Base-by-base conservation (phyloP, 2,113 vertebrate genomes). In the Perca fluviatilis region DNA sequence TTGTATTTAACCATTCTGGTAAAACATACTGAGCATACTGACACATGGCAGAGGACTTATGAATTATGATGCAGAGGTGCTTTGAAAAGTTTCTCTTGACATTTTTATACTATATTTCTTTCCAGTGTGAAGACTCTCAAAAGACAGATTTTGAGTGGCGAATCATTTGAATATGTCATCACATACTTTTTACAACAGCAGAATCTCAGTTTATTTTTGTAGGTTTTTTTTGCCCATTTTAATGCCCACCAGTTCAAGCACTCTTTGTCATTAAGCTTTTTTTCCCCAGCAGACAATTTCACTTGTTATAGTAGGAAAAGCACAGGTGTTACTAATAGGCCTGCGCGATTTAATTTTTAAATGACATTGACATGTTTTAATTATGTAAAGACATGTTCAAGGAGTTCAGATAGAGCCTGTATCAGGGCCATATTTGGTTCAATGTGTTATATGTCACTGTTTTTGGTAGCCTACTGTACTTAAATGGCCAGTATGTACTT, bases 261-360 rank as follows among this genome's bases (percentile, higher is more conserved):
- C 23, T 53, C 47, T 63, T 11, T 49, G 7, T 16, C 61, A 25
- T 27, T 27, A 27, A 5, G n/a, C 27, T 27, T 40, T 47, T 23
- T 50, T 71, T 21, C 36, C 43, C 78, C 62, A 76, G 67, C 56
- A 53, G 43, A 62, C 5, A 43, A 19, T 67, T 69, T 54, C 21
- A 74, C 51, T 18, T 61, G 40, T 67, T 15, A 47, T 60, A 80
- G 27, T 3, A 63, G 69, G 65, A 33, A 50, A 74, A 49, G n/a
- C 25, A 12, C n/a, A 64, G n/a, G 50, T 53, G 12, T 11, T 49
- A 68, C 25, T 43, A 53, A 74, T 43, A 19, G 27, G 27, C 2
- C 27, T 27, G 27, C 2, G 27, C 27, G 27, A 27, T 27, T 27
- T 27, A 27, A 27, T 27, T 27, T 27, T 27, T 27, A 27, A 27